phyloP scores from a whole-genome alignment of 2,113 vertebrate genomes.

The Scophthalmus maximus region DNA sequence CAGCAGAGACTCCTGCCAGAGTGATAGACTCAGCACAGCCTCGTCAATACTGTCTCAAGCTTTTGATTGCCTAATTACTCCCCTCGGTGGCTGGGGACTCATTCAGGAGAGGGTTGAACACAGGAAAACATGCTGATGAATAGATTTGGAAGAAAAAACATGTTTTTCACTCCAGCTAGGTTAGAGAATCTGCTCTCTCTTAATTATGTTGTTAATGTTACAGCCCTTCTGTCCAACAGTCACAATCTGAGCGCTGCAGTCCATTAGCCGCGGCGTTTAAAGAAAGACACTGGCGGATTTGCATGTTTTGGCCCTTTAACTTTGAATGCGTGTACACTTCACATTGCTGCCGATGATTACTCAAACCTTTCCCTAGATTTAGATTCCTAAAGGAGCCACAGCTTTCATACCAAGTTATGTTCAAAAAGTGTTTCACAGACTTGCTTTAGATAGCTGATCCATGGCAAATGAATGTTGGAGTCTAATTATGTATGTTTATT shows the following conservation, averaged over 20 bases:
- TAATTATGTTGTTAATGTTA: conserved; percentile 53
- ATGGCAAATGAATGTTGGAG: too few species aligned
- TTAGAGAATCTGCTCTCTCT: conserved; percentile 21
- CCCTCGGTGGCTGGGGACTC: conserved; percentile 61
- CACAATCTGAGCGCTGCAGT: conserved; percentile 11
- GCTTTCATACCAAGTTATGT: background rate
- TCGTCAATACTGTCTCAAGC: conserved; percentile 75
- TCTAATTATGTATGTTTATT: too few species aligned
- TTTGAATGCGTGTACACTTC: conserved; percentile 9
- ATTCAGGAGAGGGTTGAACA: conserved; percentile 37
- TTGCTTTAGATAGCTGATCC: too few species aligned
- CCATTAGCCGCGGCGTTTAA: conserved; percentile 2
- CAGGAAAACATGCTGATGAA: conserved; percentile 57
- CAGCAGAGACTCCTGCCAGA: conserved; percentile 67
- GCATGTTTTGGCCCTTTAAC: conserved; percentile 14
- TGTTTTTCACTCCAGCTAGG: conserved; percentile 28
- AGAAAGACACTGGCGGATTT: conserved; percentile 46
- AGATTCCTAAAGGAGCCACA: background rate
- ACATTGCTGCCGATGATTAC: background rate
- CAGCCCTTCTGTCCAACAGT: background rate
- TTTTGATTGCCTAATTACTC: conserved; percentile 78
- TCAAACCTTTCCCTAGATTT: background rate
- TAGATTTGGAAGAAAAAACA: conserved; percentile 46
- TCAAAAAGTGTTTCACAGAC: too few species aligned
- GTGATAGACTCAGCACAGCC: conserved; percentile 69